A percentile compares a stretch with the other conserved stretches of the same genome.
Evolutionary conservation across 2,113 vertebrate genomes (phyloP).

Genomic region (Embiotoca jacksoni): DNA sequence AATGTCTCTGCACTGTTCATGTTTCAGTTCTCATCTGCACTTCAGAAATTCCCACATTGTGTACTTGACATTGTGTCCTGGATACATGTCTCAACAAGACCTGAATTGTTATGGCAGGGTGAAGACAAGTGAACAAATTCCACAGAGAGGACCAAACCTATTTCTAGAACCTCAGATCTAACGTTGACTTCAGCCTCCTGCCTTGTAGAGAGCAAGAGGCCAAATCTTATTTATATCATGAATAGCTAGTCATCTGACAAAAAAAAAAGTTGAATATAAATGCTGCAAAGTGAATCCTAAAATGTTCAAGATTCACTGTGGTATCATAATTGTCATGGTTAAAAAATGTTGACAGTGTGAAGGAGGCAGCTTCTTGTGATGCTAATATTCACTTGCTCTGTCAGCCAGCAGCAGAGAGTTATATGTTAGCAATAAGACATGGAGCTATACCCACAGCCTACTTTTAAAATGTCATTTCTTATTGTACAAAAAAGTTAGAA

Average conservation of each 20-base stretch:
- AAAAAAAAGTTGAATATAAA: too few species aligned
- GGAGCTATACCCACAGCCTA: too few species aligned
- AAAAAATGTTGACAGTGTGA: too few species aligned
- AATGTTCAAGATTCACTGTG: too few species aligned
- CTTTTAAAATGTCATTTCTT: not conserved
- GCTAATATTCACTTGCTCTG: too few species aligned
- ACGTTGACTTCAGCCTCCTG: not conserved
- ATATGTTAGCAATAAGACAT: too few species aligned
- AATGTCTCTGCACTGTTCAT: too few species aligned
- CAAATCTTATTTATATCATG: not conserved
- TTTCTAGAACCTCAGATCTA: not conserved
- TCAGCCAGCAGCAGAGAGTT: not conserved
- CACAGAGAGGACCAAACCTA: not conserved
- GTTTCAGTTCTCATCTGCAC: too few species aligned
- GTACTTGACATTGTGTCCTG: not conserved
- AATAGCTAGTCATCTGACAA: not conserved
- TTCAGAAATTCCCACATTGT: too few species aligned
- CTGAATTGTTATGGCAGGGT: not conserved
- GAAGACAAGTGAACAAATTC: not conserved
- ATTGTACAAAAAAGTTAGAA: constrained; percentile 8
- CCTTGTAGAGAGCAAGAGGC: not conserved
- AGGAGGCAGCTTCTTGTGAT: not conserved
- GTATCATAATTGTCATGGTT: too few species aligned
- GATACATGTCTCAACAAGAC: not conserved
- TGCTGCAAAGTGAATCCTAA: too few species aligned